Evolutionary conservation across 2,113 vertebrate genomes (phyloP).

Genomic region (Malurus elegans): DNA sequence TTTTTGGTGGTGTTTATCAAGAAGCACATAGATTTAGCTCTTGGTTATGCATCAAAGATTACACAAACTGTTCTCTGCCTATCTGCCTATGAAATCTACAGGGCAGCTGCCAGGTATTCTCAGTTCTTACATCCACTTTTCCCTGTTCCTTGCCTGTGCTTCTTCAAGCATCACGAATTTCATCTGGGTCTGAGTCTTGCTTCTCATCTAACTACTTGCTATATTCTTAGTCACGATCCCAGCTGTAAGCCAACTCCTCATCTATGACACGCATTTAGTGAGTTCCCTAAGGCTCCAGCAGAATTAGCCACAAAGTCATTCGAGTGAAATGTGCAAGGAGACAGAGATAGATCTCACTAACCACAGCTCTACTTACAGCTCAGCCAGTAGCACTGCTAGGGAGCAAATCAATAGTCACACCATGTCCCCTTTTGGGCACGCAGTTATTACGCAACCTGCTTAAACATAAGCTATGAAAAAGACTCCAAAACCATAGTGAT

Average conservation of each 20-base stretch:
- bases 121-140: background rate
- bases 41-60: background rate
- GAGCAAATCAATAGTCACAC: slow-evolving; percentile 7
- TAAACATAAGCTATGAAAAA: background rate
- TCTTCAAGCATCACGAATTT: background rate
- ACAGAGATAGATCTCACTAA: slow-evolving; percentile 47
- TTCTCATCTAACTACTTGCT: slow-evolving; percentile 33
- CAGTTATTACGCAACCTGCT: background rate
- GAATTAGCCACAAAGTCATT: slow-evolving; percentile 63
- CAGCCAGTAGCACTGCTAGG: background rate
- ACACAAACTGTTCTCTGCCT: background rate
- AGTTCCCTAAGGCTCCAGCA: slow-evolving; percentile 43
- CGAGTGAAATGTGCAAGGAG: slow-evolving; percentile 44
- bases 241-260: slow-evolving; percentile 24
- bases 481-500: background rate
- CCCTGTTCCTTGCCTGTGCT: background rate
- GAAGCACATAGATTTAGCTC: background rate
- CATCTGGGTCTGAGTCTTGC: background rate
- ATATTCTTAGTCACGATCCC: slow-evolving; percentile 23
- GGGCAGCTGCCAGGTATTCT: background rate
- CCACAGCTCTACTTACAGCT: slow-evolving; percentile 39
- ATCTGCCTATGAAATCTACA: background rate
- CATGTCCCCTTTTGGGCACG: background rate
- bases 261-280: background rate
- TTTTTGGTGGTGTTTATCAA: background rate